Conservation (phyloP, 1,140 invertebrate genomes). For the Pachypeltis micranthus region DNA sequence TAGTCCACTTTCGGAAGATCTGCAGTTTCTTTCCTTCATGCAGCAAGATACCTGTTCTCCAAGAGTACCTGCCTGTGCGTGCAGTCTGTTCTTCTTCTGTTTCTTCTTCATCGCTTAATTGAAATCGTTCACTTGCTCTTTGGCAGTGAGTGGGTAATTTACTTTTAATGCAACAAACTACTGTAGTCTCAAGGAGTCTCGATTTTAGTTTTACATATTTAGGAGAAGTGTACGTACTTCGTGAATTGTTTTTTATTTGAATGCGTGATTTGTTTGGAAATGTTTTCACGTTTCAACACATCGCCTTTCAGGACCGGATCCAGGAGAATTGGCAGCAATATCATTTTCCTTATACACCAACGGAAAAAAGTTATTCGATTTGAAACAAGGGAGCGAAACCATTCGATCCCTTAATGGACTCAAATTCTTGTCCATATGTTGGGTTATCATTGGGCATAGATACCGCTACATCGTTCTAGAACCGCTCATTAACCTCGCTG, state of each 20-base stretch:
- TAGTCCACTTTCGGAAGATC: too few relatives aligned
- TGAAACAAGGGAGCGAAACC: slow-evolving; percentile 26
- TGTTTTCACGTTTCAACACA: not conserved
- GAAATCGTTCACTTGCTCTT: too few relatives aligned
- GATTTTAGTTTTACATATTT: slow-evolving; percentile 6
- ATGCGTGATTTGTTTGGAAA: too few relatives aligned
- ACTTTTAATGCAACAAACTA: too few relatives aligned
- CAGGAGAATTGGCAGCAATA: not conserved
- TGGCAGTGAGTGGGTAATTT: too few relatives aligned
- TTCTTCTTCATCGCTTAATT: too few relatives aligned
- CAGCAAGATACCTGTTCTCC: too few relatives aligned
- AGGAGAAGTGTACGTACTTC: too few relatives aligned
- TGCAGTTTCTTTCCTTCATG: too few relatives aligned
- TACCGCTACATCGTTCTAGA: slow-evolving; percentile 26
- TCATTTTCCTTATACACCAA: slow-evolving; percentile 40
- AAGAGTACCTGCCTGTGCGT: too few relatives aligned
- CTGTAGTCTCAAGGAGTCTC: too few relatives aligned
- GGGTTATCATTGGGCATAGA: slow-evolving; percentile 41
- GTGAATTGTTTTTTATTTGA: not conserved
- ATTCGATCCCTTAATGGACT: slow-evolving; percentile 41
- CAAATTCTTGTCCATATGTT: slow-evolving; percentile 40
- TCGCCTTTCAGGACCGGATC: not conserved
- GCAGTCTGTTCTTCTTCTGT: too few relatives aligned
- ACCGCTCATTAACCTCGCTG: slow-evolving; percentile 28
- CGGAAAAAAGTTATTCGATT: slow-evolving; percentile 34